A percentile compares a stretch with the other conserved stretches of the same genome.
phyloP scores from a whole-genome alignment of 2,797 vertebrate species.

The Galagoides demidoff region DNA sequence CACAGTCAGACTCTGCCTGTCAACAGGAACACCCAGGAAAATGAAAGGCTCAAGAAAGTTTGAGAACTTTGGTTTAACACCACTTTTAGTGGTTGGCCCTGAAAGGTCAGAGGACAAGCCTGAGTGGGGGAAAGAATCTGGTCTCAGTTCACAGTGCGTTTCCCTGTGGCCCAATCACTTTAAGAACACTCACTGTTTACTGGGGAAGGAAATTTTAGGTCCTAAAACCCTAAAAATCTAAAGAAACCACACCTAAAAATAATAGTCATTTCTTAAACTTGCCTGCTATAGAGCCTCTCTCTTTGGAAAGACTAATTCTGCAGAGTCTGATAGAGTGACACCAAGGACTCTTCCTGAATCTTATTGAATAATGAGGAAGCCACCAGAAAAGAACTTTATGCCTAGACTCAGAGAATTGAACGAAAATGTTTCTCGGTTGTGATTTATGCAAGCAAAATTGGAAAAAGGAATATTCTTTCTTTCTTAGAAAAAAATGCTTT shows the following conservation, averaged over 20 bases:
- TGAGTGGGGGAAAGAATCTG: background rate
- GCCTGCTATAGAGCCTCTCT: background rate
- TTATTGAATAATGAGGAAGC: background rate
- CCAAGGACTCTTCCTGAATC: background rate
- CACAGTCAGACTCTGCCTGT: background rate
- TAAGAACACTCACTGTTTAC: background rate
- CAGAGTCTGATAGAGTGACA: background rate
- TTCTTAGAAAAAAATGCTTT: conserved; percentile 23
- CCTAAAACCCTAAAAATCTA: background rate
- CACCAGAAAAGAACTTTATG: background rate
- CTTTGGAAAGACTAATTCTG: background rate
- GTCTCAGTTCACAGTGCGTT: background rate
- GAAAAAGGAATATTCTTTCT: background rate
- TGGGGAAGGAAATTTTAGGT: background rate
- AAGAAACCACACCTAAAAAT: conserved; percentile 8
- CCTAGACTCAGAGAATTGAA: background rate
- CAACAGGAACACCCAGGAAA: background rate
- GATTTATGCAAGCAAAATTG: background rate
- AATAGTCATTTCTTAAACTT: conserved; percentile 23
- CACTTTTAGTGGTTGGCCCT: background rate
- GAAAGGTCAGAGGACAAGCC: background rate
- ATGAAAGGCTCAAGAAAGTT: background rate
- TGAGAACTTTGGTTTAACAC: background rate
- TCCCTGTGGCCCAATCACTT: background rate
- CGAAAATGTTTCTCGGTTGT: background rate